Evolutionary conservation across 2,113 vertebrate genomes (phyloP).

Genomic region (Carettochelys insculpta): DNA sequence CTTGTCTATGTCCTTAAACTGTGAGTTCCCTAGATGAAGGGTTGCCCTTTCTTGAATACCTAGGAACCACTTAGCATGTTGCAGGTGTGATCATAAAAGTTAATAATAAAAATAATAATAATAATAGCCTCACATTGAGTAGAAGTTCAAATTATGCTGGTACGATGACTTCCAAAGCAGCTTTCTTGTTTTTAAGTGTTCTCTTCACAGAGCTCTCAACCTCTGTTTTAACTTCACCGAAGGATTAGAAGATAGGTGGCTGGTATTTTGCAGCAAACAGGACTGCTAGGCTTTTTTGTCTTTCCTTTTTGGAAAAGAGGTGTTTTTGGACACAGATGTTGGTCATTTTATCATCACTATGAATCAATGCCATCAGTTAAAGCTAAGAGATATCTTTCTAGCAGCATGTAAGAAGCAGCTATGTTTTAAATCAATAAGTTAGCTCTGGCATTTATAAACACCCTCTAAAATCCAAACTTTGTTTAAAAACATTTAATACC

Average conservation of each 20-base stretch:
- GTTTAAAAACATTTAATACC: constrained; percentile 60
- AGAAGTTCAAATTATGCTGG: background rate
- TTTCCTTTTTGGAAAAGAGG: background rate
- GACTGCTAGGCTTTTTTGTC: background rate
- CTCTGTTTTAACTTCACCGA: background rate
- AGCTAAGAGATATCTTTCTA: constrained; percentile 16
- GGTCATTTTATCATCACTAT: constrained; percentile 10
- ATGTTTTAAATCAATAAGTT: constrained; percentile 57
- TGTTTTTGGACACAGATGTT: constrained; percentile 10
- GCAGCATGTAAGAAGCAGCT: constrained; percentile 18
- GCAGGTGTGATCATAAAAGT: background rate
- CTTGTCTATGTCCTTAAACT: background rate
- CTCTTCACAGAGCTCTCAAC: background rate
- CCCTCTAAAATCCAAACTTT: constrained; percentile 37
- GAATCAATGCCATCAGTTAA: constrained; percentile 39
- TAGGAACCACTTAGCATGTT: background rate
- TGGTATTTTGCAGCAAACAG: background rate
- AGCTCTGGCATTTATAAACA: constrained; percentile 66
- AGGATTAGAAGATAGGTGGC: background rate
- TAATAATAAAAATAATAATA: background rate
- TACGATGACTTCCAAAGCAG: background rate
- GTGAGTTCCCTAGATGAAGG: background rate
- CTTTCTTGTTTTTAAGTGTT: background rate
- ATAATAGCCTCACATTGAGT: background rate
- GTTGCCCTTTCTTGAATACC: background rate